Evolutionary conservation across 1,140 invertebrate genomes (phyloP), one percentile per base, ranked within the genome.

Genomic region (Dendrolimus punctatus): DNA sequence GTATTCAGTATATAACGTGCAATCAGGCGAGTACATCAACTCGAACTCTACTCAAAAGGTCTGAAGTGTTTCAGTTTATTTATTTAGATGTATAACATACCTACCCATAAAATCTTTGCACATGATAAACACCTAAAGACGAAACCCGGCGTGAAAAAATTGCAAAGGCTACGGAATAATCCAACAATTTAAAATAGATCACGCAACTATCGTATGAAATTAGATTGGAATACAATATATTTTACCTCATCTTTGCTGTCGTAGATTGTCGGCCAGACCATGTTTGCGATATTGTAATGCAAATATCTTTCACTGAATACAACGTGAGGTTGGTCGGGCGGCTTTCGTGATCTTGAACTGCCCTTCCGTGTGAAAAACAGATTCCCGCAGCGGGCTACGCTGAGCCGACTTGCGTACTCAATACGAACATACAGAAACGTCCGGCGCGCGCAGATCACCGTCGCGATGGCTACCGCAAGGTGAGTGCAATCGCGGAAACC

Each of bases 271-370:
- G 77, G 68, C 71, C 72, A 85, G 64, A 76, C 82, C 82, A 85
- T 85, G 46, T 74, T 80, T 54, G 71, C 62, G 63, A 59, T 50
- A 51, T 48, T 65, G 47, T 44, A 52, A 60, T 69, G 65, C 55
- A 76, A 60, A 57, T 60, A 66, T 71, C 62, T 73, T 58, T 67
- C 68, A 60, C 55, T 58, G 60, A 64, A 71, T 58, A 57, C 61
- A 53, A 62, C 60, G 62, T 61, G 61, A 62, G 68, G 69, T 71
- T 65, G 62, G 65, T 66, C 68, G 52, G 58, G 62, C 68, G 68
- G 69, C 72, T 68, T 69, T 68, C 68, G 71, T 84, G 82, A 86
- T 83, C 82, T 86, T 85, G 82, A 85, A 82, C 77, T 84, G 82
- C 73, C 82, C 82, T 85, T 84, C 71, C 65, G 61, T 58, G 70